Percentiles rank a stretch among this genome's conserved stretches.
These are phyloP conservation scores for Bujurquina vittata DNA, from an alignment of 2,113 vertebrate genomes.

Conservation along the genomic window DNA sequence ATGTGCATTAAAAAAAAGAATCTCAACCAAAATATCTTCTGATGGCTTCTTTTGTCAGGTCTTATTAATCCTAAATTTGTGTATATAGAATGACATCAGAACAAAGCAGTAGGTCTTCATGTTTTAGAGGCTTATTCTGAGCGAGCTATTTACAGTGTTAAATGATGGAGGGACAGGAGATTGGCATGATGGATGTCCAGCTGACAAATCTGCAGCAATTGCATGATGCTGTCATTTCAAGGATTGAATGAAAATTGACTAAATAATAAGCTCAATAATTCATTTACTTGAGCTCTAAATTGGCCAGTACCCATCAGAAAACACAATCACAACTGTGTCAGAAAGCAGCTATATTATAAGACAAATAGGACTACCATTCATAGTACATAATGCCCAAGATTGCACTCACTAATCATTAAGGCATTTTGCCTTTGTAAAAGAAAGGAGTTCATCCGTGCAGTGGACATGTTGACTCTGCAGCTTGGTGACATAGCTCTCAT, in stretches of 20 bases:
- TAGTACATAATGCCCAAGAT: background rate
- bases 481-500: constrained; percentile 8
- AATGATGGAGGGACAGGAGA: background rate
- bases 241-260: background rate
- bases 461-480: constrained; percentile 38
- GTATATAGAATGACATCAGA: background rate
- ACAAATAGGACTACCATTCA: background rate
- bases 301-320: background rate
- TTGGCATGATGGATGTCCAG: background rate
- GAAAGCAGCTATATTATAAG: background rate
- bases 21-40: background rate
- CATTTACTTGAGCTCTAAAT: background rate
- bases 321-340: background rate
- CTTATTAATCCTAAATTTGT: background rate
- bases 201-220: background rate
- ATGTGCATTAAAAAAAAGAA: background rate
- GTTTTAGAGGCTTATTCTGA: background rate
- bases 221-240: background rate
- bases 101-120: too few species aligned
- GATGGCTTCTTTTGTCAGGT: background rate
- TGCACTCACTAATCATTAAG: constrained; percentile 29
- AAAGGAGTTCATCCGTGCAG: constrained; percentile 10
- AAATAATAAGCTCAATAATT: background rate
- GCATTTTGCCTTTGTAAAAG: constrained; percentile 12
- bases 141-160: background rate